These are phyloP conservation scores for Sweltsa coloradensis DNA, from an alignment of 1,140 invertebrate genomes.

Conservation along the genomic window DNA sequence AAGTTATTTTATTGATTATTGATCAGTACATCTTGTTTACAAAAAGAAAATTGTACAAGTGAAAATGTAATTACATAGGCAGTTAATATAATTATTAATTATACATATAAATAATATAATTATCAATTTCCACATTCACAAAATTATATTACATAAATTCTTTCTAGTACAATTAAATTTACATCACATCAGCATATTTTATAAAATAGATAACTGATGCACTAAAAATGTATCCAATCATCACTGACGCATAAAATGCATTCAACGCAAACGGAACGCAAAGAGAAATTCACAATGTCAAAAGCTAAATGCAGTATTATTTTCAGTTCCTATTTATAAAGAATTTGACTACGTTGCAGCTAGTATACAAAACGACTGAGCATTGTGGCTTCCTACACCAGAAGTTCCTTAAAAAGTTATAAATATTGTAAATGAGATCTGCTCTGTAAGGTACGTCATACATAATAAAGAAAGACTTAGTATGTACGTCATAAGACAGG, in stretches of 20 bases:
- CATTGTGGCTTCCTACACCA: constrained; percentile 10
- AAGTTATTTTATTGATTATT: constrained; percentile 14
- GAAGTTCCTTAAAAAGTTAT: constrained; percentile 6
- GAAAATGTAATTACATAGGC: constrained; percentile 11
- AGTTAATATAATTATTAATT: constrained; percentile 12
- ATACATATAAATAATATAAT: too few species aligned
- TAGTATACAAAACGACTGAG: constrained; percentile 5
- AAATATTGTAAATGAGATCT: constrained; percentile 9
- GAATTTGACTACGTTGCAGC: constrained; percentile 3
- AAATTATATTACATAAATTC: constrained; percentile 11
- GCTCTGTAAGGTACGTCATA: constrained; percentile 4
- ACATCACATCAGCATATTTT: constrained; percentile 11
- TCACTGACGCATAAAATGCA: constrained; percentile 11
- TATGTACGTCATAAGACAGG: constrained; percentile 1
- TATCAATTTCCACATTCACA: constrained; percentile 10
- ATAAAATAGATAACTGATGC: constrained; percentile 12
- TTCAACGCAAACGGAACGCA: constrained; percentile 1
- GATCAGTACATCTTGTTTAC: constrained; percentile 14
- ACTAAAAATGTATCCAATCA: too few species aligned
- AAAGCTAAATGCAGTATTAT: constrained; percentile 6
- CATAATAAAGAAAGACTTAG: too few species aligned
- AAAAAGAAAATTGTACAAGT: constrained; percentile 14
- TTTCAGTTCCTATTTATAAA: constrained; percentile 3
- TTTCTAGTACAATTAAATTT: constrained; percentile 6
- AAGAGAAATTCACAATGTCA: constrained; percentile 10